phyloP scores from a whole-genome alignment of 2,797 vertebrate genomes.

The Sebastes minor region DNA sequence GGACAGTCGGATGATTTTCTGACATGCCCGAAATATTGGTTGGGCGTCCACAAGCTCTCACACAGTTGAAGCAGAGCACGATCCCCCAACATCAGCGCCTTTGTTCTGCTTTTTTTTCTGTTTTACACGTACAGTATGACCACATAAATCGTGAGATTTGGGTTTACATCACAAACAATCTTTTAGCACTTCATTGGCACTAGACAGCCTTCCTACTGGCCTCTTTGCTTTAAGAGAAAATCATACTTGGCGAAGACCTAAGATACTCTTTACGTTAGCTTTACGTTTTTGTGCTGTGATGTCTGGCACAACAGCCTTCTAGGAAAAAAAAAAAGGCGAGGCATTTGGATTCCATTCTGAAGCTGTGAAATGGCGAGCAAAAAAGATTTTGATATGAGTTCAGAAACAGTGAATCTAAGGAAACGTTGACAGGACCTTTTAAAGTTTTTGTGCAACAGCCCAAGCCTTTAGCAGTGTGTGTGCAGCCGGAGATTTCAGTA shows the following conservation, averaged over 20 bases:
- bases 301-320: constrained; percentile 19
- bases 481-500: constrained; percentile 30
- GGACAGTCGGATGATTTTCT: too few species aligned
- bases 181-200: too few species aligned
- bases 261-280: constrained; percentile 9
- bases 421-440: constrained; percentile 21
- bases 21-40: too few species aligned
- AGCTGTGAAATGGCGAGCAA: constrained; percentile 11
- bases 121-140: too few species aligned
- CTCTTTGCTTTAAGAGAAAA: neutral
- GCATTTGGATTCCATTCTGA: constrained; percentile 26
- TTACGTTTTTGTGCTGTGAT: constrained; percentile 18
- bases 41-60: too few species aligned
- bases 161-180: too few species aligned
- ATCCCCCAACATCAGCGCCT: too few species aligned
- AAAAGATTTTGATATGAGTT: constrained; percentile 40
- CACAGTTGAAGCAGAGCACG: too few species aligned
- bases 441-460: constrained; percentile 25
- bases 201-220: neutral
- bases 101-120: too few species aligned
- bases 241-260: neutral
- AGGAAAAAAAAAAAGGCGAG: neutral
- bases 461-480: constrained; percentile 4
- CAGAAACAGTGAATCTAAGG: constrained; percentile 33
- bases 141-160: too few species aligned